Evolutionary conservation across 2,797 vertebrate genomes (phyloP), one percentile per base, ranked within the genome.

Genomic region (Pyrrhura leucotis): DNA sequence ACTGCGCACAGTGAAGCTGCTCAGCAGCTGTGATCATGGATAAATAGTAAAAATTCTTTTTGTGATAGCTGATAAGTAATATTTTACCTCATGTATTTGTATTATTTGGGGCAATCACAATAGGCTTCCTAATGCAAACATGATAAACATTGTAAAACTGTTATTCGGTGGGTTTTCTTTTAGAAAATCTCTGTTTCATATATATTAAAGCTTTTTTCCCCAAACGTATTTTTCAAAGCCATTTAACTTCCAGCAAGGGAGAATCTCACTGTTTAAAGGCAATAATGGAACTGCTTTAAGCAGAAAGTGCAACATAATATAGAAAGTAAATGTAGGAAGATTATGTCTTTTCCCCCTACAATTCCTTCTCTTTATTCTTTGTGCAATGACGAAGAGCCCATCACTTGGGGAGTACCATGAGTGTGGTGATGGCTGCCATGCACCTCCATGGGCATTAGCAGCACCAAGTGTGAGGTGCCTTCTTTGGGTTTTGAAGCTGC

Each of bases 141-240:
- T n/a, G 33, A n/a, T 42, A n/a, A 88, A 31, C 15, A 37, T 53
- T 19, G 11, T 58, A 48, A 72, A 79, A 51, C 5, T 20, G 12
- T 16, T 33, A 17, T 35, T 88, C n/a, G 47, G 5, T 9, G 45
- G 29, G 2, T 20, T 69, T 58, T 50, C 19, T 56, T 73, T 10
- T 25, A 44, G 42, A 86, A 81, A 40, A 42, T 22, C 14, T 56
- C 13, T 53, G 5, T 25, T 56, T 75, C 35, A 33, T 44, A 19
- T 48, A 63, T 51, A 26, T 53, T 1, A 61, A 29, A n/a, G 4
- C 2, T 53, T 20, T 21, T 14, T 21, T 18, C 5, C 0, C 3
- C 2, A 53, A 76, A 28, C 7, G 0, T 40, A 9, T 29, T 59
- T 87, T 67, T 28, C 20, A 47, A 56, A 67, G 26, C 6, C 2